phyloP scores from a whole-genome alignment of 2,797 vertebrate species.

The Coendou prehensilis region DNA sequence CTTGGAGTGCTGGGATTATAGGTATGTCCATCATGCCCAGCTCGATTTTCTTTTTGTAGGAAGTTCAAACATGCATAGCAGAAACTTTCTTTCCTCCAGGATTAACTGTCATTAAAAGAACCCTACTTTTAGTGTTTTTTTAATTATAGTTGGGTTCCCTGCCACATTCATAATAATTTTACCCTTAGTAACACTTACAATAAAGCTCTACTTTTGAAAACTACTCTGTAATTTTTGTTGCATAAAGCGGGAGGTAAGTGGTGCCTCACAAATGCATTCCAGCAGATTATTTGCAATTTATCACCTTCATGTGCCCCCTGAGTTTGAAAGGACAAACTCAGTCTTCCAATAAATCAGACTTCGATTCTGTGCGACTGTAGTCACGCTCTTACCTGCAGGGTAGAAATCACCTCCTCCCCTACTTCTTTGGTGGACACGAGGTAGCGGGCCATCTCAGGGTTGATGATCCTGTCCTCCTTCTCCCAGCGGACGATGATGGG shows the following conservation, averaged over 20 bases:
- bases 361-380: rapidly evolving
- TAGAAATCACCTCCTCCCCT: conserved; percentile 97
- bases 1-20: not conserved
- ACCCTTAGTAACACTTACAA: not conserved
- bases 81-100: not conserved
- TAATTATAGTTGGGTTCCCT: not conserved
- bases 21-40: not conserved
- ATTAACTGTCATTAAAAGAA: not conserved
- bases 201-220: not conserved
- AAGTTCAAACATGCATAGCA: not conserved
- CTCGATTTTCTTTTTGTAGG: not conserved
- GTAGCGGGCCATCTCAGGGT: conserved; percentile 98
- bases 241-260: rapidly evolving
- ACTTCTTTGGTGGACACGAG: conserved; percentile 97
- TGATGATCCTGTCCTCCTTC: conserved; percentile 98
- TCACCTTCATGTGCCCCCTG: rapidly evolving
- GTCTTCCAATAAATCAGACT: no score
- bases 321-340: not conserved
- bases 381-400: conserved; percentile 92
- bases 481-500: conserved; percentile 99
- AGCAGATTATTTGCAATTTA: not conserved
- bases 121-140: not conserved
- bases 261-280: not conserved
- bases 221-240: not conserved
- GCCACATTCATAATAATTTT: not conserved